Evolutionary conservation across 2,797 vertebrate genomes (phyloP).

Genomic region (Neomorphus geoffroyi): DNA sequence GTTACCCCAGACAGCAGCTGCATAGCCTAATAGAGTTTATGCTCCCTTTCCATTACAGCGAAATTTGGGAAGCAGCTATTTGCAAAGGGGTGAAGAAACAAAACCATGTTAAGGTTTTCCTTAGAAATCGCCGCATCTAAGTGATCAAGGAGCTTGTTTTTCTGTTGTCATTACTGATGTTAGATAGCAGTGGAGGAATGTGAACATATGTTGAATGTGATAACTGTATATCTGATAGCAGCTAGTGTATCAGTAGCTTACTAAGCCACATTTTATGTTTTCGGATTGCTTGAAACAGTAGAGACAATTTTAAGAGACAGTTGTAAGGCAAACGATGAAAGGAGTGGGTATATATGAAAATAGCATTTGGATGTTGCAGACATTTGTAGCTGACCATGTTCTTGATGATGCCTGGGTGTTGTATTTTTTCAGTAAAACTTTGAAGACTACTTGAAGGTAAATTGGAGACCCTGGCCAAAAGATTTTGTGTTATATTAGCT

Average conservation of each 20-base stretch:
- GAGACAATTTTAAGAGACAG: background rate
- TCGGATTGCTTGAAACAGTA: background rate
- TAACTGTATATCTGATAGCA: accelerated
- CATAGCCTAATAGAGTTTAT: accelerated
- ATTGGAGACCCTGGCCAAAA: background rate
- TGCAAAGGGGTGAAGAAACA: background rate
- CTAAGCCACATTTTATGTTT: background rate
- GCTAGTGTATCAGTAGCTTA: background rate
- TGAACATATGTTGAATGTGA: background rate
- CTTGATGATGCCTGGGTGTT: background rate
- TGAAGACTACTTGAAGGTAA: background rate
- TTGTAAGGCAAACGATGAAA: background rate
- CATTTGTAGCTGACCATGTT: accelerated
- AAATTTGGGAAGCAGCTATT: background rate
- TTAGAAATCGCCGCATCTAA: background rate
- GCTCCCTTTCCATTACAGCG: background rate
- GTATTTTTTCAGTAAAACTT: background rate
- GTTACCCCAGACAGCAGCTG: background rate
- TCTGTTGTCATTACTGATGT: background rate
- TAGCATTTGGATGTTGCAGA: background rate
- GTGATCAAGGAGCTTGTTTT: background rate
- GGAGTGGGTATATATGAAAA: background rate
- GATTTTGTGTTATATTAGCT: background rate
- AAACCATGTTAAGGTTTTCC: background rate
- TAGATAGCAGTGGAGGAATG: accelerated